These are phyloP conservation scores for Sesamia inferens DNA, from an alignment of 2,888 invertebrate genomes.

Conservation along the genomic window DNA sequence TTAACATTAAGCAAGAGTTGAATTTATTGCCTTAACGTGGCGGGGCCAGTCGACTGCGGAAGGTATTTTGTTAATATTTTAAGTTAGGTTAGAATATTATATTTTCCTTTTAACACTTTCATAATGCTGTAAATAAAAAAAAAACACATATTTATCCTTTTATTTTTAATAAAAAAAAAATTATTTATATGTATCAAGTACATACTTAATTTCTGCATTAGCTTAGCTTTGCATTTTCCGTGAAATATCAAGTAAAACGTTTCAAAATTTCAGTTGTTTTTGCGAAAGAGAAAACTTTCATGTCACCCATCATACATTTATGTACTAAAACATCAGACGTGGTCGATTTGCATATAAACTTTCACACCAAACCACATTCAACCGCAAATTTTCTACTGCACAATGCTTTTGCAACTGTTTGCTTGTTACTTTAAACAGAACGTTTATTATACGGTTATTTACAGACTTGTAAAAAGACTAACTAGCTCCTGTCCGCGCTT, in stretches of 20 bases:
- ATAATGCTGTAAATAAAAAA: neutral
- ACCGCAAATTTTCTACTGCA: conserved; percentile 67
- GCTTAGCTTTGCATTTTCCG: conserved; percentile 14
- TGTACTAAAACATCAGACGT: conserved; percentile 11
- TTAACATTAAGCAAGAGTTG: neutral
- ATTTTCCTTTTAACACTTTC: neutral
- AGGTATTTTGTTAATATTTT: neutral
- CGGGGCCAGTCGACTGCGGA: neutral
- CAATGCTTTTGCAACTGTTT: conserved; percentile 57
- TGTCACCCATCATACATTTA: neutral
- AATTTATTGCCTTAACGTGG: neutral
- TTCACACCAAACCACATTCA: conserved; percentile 72
- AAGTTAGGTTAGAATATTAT: neutral
- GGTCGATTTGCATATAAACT: conserved; percentile 64
- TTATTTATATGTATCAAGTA: too few relatives aligned
- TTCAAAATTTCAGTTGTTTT: conserved; percentile 28
- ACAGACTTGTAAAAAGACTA: conserved; percentile 27
- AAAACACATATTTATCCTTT: neutral
- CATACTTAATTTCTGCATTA: too few relatives aligned
- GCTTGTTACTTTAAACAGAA: conserved; percentile 31
- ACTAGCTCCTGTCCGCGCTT: too few relatives aligned
- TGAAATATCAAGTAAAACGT: conserved; percentile 35
- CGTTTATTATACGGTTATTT: conserved; percentile 45
- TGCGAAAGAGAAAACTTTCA: conserved; percentile 28
- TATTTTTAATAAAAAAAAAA: conserved; percentile 4